phyloP scores from a whole-genome alignment of 2,113 vertebrate genomes.

The Calyptomena viridis region DNA sequence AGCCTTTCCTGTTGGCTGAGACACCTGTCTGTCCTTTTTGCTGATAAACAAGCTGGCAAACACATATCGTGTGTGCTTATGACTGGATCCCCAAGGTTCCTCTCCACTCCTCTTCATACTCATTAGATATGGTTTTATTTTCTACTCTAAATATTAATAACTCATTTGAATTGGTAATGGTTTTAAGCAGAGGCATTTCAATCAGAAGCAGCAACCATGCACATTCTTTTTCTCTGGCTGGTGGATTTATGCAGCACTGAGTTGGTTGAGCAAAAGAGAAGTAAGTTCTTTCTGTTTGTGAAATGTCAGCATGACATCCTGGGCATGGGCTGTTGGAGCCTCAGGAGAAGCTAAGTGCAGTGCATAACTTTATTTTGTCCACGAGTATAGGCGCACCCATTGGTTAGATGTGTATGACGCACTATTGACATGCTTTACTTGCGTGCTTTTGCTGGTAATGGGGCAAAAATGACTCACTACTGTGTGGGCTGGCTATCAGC shows the following conservation, averaged over 20 bases:
- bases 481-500: conserved; percentile 61
- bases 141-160: neutral
- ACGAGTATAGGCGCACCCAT: neutral
- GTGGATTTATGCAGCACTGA: neutral
- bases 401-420: conserved; percentile 25
- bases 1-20: neutral
- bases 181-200: neutral
- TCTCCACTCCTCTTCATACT: neutral
- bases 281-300: neutral
- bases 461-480: conserved; percentile 50
- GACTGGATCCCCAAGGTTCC: neutral
- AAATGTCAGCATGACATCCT: neutral
- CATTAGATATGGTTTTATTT: neutral
- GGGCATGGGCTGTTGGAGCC: neutral
- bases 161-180: neutral
- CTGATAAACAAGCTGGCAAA: neutral
- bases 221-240: neutral
- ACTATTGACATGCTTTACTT: neutral
- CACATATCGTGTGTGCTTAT: neutral
- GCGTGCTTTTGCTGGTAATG: conserved; percentile 14
- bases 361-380: conserved; percentile 11
- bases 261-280: neutral
- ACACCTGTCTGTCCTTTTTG: neutral
- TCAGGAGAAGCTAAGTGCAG: neutral
- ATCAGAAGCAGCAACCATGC: neutral